Evolutionary conservation across 1,140 invertebrate genomes (phyloP).

Genomic region (Drosophila pachea): DNA sequence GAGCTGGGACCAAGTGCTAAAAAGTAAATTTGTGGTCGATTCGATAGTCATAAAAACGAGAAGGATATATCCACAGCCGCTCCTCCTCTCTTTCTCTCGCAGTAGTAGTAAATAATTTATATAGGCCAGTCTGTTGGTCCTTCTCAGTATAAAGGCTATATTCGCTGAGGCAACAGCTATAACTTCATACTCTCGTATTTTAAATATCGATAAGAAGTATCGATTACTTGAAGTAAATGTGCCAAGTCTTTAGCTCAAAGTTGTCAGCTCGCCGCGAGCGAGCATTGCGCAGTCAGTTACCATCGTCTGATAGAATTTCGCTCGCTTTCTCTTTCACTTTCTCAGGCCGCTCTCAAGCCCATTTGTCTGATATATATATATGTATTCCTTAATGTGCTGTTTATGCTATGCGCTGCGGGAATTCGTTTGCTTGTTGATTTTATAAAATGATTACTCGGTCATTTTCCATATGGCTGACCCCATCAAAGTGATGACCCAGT

Average conservation of each 20-base stretch:
- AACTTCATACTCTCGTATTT: no score
- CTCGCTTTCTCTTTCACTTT: slow-evolving; percentile 2
- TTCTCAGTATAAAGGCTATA: background rate
- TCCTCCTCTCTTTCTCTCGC: slow-evolving; percentile 13
- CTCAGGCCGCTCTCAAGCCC: slow-evolving; percentile 6
- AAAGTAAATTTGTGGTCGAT: slow-evolving; percentile 78
- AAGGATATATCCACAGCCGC: slow-evolving; percentile 34
- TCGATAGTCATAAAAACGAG: slow-evolving; percentile 74
- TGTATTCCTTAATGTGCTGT: slow-evolving; percentile 72
- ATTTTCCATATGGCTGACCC: slow-evolving; percentile 56
- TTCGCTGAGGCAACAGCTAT: background rate
- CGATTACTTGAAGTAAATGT: no score
- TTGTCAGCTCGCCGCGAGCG: background rate
- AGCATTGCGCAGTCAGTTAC: background rate
- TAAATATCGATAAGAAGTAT: no score
- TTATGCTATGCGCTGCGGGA: slow-evolving; percentile 60
- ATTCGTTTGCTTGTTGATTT: slow-evolving; percentile 44
- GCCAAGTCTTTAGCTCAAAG: no score
- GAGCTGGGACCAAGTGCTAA: slow-evolving; percentile 73
- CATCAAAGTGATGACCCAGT: slow-evolving; percentile 43
- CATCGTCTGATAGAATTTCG: background rate
- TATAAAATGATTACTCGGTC: slow-evolving; percentile 69
- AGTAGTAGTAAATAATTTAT: slow-evolving; percentile 41
- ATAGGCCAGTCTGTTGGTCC: slow-evolving; percentile 16
- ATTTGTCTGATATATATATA: slow-evolving; percentile 53